Evolutionary conservation across 2,113 vertebrate species (phyloP).

Genomic region (Parus major): DNA sequence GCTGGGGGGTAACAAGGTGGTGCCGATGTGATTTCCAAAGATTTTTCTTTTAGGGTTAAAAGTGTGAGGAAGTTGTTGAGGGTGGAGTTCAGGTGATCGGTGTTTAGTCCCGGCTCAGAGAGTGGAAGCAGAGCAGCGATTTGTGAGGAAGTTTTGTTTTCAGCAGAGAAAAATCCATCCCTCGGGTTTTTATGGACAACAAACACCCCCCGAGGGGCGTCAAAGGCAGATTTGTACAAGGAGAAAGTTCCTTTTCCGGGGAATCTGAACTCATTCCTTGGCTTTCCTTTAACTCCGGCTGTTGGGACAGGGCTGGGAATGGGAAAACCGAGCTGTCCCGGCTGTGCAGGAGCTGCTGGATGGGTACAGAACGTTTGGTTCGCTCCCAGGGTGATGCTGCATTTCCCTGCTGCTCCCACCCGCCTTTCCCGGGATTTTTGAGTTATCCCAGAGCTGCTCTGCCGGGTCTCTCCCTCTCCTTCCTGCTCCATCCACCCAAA

Average conservation of each 20-base stretch:
- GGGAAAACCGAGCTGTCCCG: not conserved
- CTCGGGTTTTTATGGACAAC: accelerated
- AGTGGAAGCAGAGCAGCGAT: not conserved
- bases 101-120: not conserved
- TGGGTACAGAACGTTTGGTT: not conserved
- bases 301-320: not conserved
- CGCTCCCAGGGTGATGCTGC: not conserved
- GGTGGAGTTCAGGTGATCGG: not conserved
- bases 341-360: not conserved
- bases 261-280: not conserved
- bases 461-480: not conserved
- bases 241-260: not conserved
- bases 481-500: not conserved
- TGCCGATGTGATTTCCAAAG: accelerated
- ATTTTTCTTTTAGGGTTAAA: not conserved
- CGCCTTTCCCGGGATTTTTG: not conserved
- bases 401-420: not conserved
- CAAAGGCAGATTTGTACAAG: not conserved
- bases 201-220: not conserved
- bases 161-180: not conserved
- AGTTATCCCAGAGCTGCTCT: not conserved
- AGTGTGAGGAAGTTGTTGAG: not conserved
- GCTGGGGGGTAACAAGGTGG: not conserved
- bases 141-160: not conserved
- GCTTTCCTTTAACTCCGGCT: not conserved